Evolutionary conservation across 1,140 invertebrate genomes (phyloP).

Genomic region (Hyphantria cunea): DNA sequence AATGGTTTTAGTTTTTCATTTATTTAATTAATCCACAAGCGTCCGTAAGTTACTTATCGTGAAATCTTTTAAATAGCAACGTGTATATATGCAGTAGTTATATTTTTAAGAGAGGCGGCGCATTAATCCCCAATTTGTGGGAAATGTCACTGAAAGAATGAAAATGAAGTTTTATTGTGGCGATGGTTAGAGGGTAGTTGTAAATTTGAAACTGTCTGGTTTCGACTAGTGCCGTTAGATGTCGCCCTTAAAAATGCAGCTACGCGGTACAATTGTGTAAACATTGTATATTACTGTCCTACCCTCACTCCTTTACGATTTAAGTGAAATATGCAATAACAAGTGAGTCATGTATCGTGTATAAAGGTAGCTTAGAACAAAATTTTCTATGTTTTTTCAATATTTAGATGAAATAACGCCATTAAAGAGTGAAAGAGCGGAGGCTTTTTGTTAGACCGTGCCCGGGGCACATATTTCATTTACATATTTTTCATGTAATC

Average conservation of each 20-base stretch:
- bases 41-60: neutral
- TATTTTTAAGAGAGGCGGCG: slow-evolving; percentile 10
- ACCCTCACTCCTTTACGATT: slow-evolving; percentile 52
- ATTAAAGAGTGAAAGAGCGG: slow-evolving; percentile 56
- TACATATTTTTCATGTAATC: slow-evolving; percentile 30
- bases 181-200: neutral
- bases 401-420: slow-evolving; percentile 76
- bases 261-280: slow-evolving; percentile 26
- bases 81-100: slow-evolving; percentile 20
- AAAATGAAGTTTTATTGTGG: neutral
- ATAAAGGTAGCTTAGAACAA: slow-evolving; percentile 73
- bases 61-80: slow-evolving; percentile 2
- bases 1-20: slow-evolving; percentile 16
- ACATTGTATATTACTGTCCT: slow-evolving; percentile 36
- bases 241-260: slow-evolving; percentile 8
- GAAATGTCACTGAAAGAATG: neutral
- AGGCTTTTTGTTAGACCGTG: slow-evolving; percentile 29
- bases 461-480: slow-evolving; percentile 19
- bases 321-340: slow-evolving; percentile 72
- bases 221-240: neutral
- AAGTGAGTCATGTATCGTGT: slow-evolving; percentile 72
- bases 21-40: slow-evolving; percentile 10
- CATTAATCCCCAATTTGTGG: neutral
- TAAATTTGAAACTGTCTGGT: slow-evolving; percentile 1
- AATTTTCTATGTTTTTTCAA: slow-evolving; percentile 75